Evolutionary conservation across 2,888 invertebrate genomes (phyloP).

Genomic region (Stegana nigrithorax): DNA sequence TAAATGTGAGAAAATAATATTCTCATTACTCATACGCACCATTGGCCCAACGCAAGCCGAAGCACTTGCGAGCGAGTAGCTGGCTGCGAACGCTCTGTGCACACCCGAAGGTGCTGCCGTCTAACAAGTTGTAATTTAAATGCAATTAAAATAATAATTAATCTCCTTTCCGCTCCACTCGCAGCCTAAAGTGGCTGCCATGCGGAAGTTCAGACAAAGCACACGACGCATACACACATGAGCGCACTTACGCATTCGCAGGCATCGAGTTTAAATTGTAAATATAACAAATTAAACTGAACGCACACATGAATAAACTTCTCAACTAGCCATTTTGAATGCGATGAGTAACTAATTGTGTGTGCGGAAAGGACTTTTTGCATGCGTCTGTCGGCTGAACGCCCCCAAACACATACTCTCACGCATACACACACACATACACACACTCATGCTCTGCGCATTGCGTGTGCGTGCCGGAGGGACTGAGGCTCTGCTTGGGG

Average conservation of each 20-base stretch:
- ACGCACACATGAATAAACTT: neutral
- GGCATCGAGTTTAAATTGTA: neutral
- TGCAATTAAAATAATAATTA: conserved; percentile 61
- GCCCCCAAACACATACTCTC: conserved; percentile 11
- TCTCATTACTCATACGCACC: neutral
- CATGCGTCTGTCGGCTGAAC: no score
- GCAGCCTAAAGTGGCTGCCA: conserved; percentile 1
- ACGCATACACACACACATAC: conserved; percentile 13
- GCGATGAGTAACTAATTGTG: conserved; percentile 14
- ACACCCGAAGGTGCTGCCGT: conserved; percentile 20
- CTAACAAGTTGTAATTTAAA: conserved; percentile 51
- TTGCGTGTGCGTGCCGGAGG: neutral
- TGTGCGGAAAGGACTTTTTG: conserved; percentile 19
- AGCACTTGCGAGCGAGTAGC: no score
- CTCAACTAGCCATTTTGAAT: neutral
- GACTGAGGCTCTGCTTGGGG: neutral
- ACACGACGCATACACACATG: neutral
- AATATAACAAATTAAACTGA: neutral
- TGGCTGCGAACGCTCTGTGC: neutral
- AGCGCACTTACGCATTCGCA: neutral
- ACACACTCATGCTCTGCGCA: neutral
- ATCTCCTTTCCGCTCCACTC: conserved; percentile 36
- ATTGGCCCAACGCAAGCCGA: no score
- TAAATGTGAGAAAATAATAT: neutral
- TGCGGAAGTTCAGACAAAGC: neutral